Conservation (phyloP, 2,888 invertebrate species). For the Leptopterna dolabrata region DNA sequence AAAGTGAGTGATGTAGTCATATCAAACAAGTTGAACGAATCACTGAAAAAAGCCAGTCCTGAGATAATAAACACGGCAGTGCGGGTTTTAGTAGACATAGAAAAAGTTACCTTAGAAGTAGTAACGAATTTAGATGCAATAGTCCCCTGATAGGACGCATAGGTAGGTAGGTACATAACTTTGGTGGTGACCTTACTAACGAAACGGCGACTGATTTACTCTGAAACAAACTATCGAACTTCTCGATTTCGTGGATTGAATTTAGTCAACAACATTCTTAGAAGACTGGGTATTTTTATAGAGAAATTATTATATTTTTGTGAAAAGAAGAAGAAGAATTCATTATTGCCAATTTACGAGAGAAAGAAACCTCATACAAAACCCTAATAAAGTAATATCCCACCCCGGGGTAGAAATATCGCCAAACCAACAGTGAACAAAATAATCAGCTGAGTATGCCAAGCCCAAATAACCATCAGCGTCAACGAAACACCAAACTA, state of each 20-base stretch:
- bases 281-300: neutral
- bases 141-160: neutral
- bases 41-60: neutral
- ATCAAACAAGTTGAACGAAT: neutral
- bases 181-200: neutral
- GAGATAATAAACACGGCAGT: slow-evolving; percentile 5
- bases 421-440: too few relatives aligned
- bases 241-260: neutral
- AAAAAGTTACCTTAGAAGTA: neutral
- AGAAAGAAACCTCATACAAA: too few relatives aligned
- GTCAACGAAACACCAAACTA: too few relatives aligned
- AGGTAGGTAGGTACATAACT: too few relatives aligned
- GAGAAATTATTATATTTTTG: neutral
- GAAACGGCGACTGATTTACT: neutral
- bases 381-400: too few relatives aligned
- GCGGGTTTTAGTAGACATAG: slow-evolving; percentile 23
- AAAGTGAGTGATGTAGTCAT: neutral
- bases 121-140: neutral
- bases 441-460: too few relatives aligned
- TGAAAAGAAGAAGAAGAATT: neutral
- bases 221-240: neutral
- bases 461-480: too few relatives aligned
- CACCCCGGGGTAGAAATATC: too few relatives aligned
- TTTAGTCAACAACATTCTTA: neutral
- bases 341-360: too few relatives aligned